Conservation (phyloP, 2,888 invertebrate genomes). For the Toxonevra muliebris region DNA sequence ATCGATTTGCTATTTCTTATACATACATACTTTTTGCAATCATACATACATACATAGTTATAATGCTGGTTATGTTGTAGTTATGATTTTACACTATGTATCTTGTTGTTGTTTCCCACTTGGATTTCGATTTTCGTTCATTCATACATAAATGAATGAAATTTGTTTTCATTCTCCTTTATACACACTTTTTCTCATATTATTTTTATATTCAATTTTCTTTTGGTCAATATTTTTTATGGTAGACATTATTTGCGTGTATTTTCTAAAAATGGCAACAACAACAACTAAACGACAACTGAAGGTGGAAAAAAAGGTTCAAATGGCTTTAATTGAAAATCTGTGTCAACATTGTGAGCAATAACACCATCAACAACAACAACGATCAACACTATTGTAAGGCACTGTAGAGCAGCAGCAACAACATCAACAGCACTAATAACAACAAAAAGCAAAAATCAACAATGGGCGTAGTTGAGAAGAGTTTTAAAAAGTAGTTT, state of each 20-base stretch:
- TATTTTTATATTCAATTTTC: not conserved
- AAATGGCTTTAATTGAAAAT: constrained; percentile 33
- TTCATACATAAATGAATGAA: not conserved
- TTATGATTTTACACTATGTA: not conserved
- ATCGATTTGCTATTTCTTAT: constrained; percentile 40
- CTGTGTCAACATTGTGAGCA: constrained; percentile 32
- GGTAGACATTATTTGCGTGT: constrained; percentile 15
- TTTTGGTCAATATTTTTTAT: not conserved
- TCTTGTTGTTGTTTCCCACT: not conserved
- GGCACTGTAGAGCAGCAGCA: not conserved
- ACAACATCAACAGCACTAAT: too few species aligned
- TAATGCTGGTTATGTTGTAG: not conserved
- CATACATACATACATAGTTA: too few species aligned
- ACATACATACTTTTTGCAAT: not conserved
- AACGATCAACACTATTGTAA: constrained; percentile 8
- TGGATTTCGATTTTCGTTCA: not conserved
- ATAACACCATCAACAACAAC: constrained; percentile 14
- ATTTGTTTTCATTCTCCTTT: not conserved
- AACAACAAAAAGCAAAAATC: not conserved
- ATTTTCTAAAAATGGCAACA: constrained; percentile 4
- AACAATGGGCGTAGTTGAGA: constrained; percentile 6
- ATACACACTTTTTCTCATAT: not conserved
- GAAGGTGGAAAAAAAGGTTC: constrained; percentile 14
- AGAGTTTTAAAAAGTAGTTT: constrained; percentile 1
- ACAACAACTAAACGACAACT: not conserved